Evolutionary conservation across 2,888 invertebrate genomes (phyloP).

Genomic region (Mylabris sibirica): DNA sequence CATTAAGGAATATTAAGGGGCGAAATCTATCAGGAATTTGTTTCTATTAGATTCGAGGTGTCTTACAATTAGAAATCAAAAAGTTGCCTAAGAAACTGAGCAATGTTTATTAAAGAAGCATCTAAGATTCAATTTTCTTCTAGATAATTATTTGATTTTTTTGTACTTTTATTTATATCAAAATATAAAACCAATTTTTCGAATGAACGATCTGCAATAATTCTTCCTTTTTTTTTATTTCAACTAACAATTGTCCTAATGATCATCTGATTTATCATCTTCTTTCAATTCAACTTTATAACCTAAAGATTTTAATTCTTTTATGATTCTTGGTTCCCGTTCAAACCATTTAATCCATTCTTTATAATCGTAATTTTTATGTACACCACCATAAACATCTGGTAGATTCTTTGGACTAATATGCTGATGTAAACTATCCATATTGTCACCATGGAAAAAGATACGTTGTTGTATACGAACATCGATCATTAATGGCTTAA

Average conservation of each 20-base stretch:
- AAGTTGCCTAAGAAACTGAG: no score
- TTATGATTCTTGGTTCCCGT: conserved; percentile 65
- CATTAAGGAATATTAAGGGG: no score
- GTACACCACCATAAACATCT: conserved; percentile 67
- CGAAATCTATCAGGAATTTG: no score
- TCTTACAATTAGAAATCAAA: no score
- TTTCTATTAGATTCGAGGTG: no score
- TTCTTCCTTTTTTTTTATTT: not conserved
- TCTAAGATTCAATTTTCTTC: no score
- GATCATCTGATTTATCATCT: not conserved
- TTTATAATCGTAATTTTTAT: conserved; percentile 75
- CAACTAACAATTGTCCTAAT: not conserved
- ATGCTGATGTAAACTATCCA: conserved; percentile 75
- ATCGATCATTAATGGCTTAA: conserved; percentile 75
- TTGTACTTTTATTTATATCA: not conserved
- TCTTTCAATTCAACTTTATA: conserved; percentile 32
- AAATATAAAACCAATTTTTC: not conserved
- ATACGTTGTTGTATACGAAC: conserved; percentile 69
- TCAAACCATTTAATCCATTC: conserved; percentile 74
- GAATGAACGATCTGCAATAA: not conserved
- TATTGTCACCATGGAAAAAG: conserved; percentile 74
- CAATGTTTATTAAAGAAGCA: no score
- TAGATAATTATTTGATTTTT: not conserved
- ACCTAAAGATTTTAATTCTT: conserved; percentile 69
- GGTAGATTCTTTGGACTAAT: conserved; percentile 74